Base-by-base conservation (phyloP, 2,113 vertebrate species). In the Suricata suricatta region DNA sequence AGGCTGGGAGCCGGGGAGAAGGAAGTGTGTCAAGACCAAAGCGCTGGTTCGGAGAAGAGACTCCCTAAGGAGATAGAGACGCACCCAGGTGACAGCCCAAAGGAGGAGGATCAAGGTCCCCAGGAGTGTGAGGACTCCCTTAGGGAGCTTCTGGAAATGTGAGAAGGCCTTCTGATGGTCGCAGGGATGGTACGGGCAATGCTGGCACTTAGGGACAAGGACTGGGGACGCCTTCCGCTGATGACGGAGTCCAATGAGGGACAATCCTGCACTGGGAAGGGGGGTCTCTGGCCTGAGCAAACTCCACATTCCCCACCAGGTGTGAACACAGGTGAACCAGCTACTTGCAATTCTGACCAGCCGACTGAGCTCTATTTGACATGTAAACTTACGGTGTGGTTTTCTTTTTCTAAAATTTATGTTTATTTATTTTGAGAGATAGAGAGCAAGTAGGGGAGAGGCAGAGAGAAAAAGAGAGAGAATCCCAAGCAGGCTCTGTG, bases 221-320 rank as follows among this genome's bases (percentile, higher is more conserved):
- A 15, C 54, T 35, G 50, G 17, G 57, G 44, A 60, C 14, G 16
- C 50, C 72, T 95, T 12, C 57, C 31, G 0, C 54, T 7, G 66
- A 31, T 79, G 31, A 44, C 17, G 12, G n/a, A 1, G 11, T 9
- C 93, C 82, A 35, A 4, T 4, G 6, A 35, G 27, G 80, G 38
- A 57, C 7, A 5, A n/a, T 3, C 44, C 52, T 2, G 0, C 79
- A 81, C 0, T 1, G 6, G 0, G 14, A 77, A 69, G 27, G 25
- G 44, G 19, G 35, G 47, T 44, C 64, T 35, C 52, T 9, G 0
- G 25, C 11, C n/a, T 16, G 23, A 29, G 41, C 12, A 21, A 3
- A 54, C 27, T 44, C 66, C 35, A 38, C 5, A 29, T 1, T 29
- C 25, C 79, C 17, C 64, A 47, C 5, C 5, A 19, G 38, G 7